phyloP scores from a whole-genome alignment of 1,140 invertebrate genomes.

The Penaeus chinensis region DNA sequence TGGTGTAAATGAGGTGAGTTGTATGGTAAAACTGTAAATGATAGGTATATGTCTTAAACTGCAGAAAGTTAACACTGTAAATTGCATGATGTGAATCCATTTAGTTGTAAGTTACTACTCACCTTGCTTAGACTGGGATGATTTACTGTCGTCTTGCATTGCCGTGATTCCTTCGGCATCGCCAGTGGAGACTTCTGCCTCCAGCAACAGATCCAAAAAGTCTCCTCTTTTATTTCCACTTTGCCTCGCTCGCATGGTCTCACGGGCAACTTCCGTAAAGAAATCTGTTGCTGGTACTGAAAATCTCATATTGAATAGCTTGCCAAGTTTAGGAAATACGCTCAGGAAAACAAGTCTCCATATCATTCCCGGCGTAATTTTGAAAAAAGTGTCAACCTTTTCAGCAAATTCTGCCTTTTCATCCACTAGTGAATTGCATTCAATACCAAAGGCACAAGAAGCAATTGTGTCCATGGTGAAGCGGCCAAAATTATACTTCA shows the following conservation, averaged over 20 bases:
- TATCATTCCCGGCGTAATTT: background rate
- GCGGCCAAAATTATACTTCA: constrained; percentile 65
- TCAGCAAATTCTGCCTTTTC: constrained; percentile 62
- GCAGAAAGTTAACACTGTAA: too few species aligned
- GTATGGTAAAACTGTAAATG: background rate
- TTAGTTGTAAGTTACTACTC: background rate
- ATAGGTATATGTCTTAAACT: too few species aligned
- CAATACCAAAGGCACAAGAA: constrained; percentile 70
- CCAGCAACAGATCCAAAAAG: constrained; percentile 69
- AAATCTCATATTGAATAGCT: background rate
- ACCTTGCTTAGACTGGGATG: constrained; percentile 3
- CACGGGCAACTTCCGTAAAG: constrained; percentile 42
- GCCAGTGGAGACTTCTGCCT: constrained; percentile 63
- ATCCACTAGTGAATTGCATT: constrained; percentile 64
- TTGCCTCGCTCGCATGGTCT: constrained; percentile 31
- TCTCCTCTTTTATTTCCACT: constrained; percentile 64
- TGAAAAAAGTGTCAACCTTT: constrained; percentile 35
- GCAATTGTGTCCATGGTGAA: constrained; percentile 71
- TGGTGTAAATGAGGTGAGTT: background rate
- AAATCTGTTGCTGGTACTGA: constrained; percentile 15
- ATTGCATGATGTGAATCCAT: too few species aligned
- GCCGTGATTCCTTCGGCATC: background rate
- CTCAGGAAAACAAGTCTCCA: constrained; percentile 27
- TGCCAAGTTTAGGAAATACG: background rate
- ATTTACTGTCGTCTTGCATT: background rate